Evolutionary conservation across 2,888 invertebrate genomes (phyloP).

Genomic region (Spilosoma lubricipeda): DNA sequence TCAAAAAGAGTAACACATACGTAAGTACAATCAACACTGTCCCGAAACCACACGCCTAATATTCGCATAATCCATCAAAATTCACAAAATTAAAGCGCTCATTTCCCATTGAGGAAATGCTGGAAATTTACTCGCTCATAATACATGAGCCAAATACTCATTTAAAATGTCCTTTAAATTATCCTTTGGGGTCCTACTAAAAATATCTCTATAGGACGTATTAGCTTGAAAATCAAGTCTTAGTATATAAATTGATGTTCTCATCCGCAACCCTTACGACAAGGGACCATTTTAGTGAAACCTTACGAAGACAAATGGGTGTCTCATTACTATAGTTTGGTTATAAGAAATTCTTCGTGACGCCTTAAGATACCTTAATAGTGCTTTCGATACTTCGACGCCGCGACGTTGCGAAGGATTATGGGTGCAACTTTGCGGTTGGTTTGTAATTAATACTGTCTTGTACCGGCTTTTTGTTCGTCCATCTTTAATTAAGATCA

Average conservation of each 20-base stretch:
- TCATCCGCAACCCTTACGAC: conserved; percentile 16
- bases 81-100: conserved; percentile 15
- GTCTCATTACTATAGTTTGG: conserved; percentile 68
- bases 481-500: conserved; percentile 1
- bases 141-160: conserved; percentile 23
- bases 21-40: neutral
- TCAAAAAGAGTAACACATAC: neutral
- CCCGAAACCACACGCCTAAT: neutral
- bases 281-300: conserved; percentile 64
- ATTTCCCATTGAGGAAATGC: conserved; percentile 12
- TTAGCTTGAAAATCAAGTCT: conserved; percentile 30
- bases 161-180: conserved; percentile 19
- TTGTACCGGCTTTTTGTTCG: conserved; percentile 18
- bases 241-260: conserved; percentile 40
- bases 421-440: conserved; percentile 42
- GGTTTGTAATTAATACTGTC: conserved; percentile 44
- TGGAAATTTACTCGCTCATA: conserved; percentile 10
- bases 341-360: conserved; percentile 65
- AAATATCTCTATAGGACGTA: conserved; percentile 32
- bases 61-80: conserved; percentile 1
- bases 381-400: conserved; percentile 60
- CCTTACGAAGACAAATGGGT: conserved; percentile 76
- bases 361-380: conserved; percentile 64
- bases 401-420: conserved; percentile 45
- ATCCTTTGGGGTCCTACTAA: conserved; percentile 24